Base-by-base conservation (phyloP, 1,140 invertebrate genomes). In the Drosophila santomea region DNA sequence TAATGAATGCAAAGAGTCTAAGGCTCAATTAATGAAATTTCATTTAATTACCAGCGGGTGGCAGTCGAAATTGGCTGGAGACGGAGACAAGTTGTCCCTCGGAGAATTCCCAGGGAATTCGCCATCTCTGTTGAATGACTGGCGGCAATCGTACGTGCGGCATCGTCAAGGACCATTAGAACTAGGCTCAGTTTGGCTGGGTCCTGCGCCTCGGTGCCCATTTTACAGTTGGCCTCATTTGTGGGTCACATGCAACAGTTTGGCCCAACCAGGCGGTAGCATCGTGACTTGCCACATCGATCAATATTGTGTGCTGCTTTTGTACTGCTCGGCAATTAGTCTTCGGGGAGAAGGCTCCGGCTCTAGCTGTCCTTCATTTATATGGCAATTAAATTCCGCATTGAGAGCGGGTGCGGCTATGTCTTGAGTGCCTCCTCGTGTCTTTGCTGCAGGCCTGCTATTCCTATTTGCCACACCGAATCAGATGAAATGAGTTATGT, bases 1-100 rank as follows among this genome's bases (percentile, higher is more conserved):
- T 75, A 78, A 78, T 85, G 56, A 81, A 60, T 69, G 74, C 73
- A 74, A 76, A 75, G 64, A 60, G 41, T 88, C 57, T 51, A 66
- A 74, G 75, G 78, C 82, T 86, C 78, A 82, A 81, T 82, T 82
- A 78, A 85, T 86, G 79, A 58, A 86, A 82, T 88, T 88, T 86
- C 75, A 83, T 89, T 86, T 76, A 86, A 86, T 86, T 86, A 89
- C 58, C 67, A 67, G 55, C 62, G 39, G 67, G 17, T 35, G 51
- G 57, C 67, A 60, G 66, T 60, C 48, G 47, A 50, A 56, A 58
- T 55, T 15, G 52, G 28, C 10, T 20, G 25, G 17, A 20, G 25
- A 12, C 12, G 55, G n/a, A 25, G 25, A 44, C 32, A 61, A 35
- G 39, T 72, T 51, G 58, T 44, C 47, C 11, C 17, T 28, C 20